Evolutionary conservation across 2,888 invertebrate species (phyloP), one percentile per base, ranked within the genome.

Genomic region (Pandemis corylana): DNA sequence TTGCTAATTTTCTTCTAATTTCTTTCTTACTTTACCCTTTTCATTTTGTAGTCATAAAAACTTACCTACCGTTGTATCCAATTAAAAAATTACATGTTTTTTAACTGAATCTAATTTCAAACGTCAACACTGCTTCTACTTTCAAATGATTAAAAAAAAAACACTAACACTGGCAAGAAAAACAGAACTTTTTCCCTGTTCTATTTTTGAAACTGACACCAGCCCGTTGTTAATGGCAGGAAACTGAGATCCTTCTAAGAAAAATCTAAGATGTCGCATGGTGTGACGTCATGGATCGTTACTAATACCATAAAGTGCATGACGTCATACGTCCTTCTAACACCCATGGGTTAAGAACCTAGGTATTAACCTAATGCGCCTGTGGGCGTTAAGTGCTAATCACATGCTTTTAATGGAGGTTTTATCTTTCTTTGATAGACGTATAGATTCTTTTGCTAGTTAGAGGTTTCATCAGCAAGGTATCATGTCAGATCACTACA

Each of bases 231-330:
- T 88, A 87, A 87, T 85, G 87, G 83, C 79, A 82, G 84, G 82
- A 70, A 74, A 74, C 74, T 81, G 83, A 84, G 83, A 83, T 87
- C 86, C 83, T 85, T 76, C 81, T 82, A 84, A 86, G 87, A 86
- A 85, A 66, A 61, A 83, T 85, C 66, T 83, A 85, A 87, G 89
- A 89, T 87, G 87, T 83, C 82, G 82, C 79, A 82, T 80, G 81
- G 80, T 76, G 77, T 92, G 93, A 94, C 92, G 93, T 93, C 94
- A 93, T 78, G 82, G 86, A 88, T 90, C 90, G 91, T 91, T 91
- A 88, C 77, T 70, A 84, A 80, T 86, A 87, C 87, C 90, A 89
- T 88, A 81, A 72, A 76, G 76, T 75, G 70, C 76, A 75, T 92
- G 92, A 90, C 91, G 91, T 93, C 92, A 93, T 76, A 77, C 77